phyloP scores from a whole-genome alignment of 2,797 vertebrate genomes.

The Enteromius trimaculatus region DNA sequence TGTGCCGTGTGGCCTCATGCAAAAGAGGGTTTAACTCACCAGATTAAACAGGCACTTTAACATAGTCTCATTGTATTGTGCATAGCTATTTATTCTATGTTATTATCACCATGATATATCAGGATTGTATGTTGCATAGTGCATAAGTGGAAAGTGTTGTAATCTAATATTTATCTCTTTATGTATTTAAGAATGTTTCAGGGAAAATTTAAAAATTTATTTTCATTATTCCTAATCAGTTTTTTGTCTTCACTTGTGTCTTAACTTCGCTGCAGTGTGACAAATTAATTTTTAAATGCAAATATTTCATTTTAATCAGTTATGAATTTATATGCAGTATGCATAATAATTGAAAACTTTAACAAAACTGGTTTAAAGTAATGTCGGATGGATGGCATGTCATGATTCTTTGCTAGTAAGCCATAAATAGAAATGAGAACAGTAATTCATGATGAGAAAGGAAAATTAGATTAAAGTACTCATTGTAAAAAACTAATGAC shows the following conservation, averaged over 20 bases:
- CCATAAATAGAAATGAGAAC: background rate
- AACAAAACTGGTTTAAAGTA: background rate
- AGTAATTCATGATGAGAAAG: background rate
- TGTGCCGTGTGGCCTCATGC: slow-evolving; percentile 35
- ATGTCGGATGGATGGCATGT: background rate
- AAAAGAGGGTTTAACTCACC: slow-evolving; percentile 34
- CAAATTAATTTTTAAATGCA: background rate
- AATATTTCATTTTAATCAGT: background rate
- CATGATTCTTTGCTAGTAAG: background rate
- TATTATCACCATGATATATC: background rate
- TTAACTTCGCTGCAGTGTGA: background rate
- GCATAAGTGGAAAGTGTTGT: background rate
- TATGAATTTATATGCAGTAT: background rate
- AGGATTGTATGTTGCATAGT: background rate
- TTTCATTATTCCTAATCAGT: background rate
- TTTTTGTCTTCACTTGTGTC: background rate
- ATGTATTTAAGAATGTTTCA: background rate
- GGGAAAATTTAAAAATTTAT: background rate
- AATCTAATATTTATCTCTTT: background rate
- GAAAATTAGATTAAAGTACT: background rate
- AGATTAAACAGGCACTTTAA: slow-evolving; percentile 30
- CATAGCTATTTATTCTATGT: background rate
- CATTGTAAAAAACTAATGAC: background rate
- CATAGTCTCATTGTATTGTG: background rate
- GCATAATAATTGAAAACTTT: background rate